Base-by-base conservation (phyloP, 1,140 invertebrate species). In the Chlorops oryzae region DNA sequence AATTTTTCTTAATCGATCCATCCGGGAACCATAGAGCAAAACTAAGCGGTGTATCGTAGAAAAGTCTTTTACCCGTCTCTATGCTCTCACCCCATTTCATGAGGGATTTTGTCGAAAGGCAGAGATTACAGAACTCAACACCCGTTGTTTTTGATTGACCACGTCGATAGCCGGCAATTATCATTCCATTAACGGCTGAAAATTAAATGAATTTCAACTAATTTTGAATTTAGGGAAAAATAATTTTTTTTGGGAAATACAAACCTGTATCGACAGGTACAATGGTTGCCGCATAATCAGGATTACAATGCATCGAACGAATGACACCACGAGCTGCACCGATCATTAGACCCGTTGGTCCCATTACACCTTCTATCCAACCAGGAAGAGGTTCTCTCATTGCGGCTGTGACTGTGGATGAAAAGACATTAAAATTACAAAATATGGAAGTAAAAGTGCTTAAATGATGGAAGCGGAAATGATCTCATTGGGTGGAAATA, bases 311-410 rank as follows among this genome's bases (percentile, higher is more conserved):
- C 81, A 92, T 86, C 2, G 83, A 79, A 3, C 81, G 77, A 12
- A 92, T 77, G 0, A 91, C 77, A 51, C 91, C 92, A 73, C 91
- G 92, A 39, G 88, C 88, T 50, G 82, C 84, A 0, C 81, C 86
- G 24, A 87, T 78, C 56, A 89, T 73, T 3, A 89, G 59, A 3
- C 87, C 92, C 38, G 91, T 93, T 1, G 92, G 90, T 24, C 93
- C 93, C 70, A 96, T 96, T 42, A 92, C 77, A 57, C 94, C 96
- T 65, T 97, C 93, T 13, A 96, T 85, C 93, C 93, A 98, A 17
- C 93, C 90, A 2, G 80, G 78, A 20, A 81, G 65, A 0, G 87
- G 87, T 59, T 88, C 85, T 56, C 82, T 82, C 74, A 77, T 81
- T 2, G 83, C 76, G 3, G 84, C 80, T 2, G 77, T 77, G 1